Evolutionary conservation across 2,797 vertebrate species (phyloP), one percentile per base, ranked within the genome.

Genomic region (Pitangus sulphuratus): DNA sequence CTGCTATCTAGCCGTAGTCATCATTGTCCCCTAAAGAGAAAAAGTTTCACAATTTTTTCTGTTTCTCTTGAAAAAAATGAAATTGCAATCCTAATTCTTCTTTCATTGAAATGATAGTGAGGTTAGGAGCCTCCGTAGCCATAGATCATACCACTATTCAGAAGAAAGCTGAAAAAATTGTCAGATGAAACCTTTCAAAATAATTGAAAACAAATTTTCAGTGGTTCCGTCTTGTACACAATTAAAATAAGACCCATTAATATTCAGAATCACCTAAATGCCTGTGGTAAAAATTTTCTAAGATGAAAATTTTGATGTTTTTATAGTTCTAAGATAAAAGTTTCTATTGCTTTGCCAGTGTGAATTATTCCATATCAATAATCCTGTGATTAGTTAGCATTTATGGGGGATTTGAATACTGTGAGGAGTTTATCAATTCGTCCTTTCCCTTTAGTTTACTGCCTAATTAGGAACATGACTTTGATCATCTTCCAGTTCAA

Each of bases 401-500:
- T 90, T 71, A 74, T 88, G 24, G 24, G 12, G 4, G 51, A 28
- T 35, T 37, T 28, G 31, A 83, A 58, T n/a, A 72, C 51, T 44
- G 50, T 24, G 72, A 79, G 65, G 77, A 72, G 45, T 79, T 85
- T 82, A 84, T 72, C 80, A 68, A 6, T 40, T 71, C 1, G 1
- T 7, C n/a, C 72, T 93, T 90, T 83, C 50, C 61, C 45, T 91
- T 90, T 91, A 72, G 70, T 53, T 88, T 72, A 15, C 57, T 64
- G 62, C 79, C 81, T 87, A 57, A 86, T 64, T 78, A 83, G 31
- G 48, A 87, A 54, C 54, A 62, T 54, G 74, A 72, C 70, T 91
- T 79, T 57, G 47, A 82, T 83, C 53, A 50, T 47, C 76, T 93
- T 89, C 69, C 81, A 82, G 78, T 86, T 77, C 83, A 94, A 30